Evolutionary conservation across 1,140 invertebrate genomes (phyloP).

Genomic region (Heliconius melpomene): DNA sequence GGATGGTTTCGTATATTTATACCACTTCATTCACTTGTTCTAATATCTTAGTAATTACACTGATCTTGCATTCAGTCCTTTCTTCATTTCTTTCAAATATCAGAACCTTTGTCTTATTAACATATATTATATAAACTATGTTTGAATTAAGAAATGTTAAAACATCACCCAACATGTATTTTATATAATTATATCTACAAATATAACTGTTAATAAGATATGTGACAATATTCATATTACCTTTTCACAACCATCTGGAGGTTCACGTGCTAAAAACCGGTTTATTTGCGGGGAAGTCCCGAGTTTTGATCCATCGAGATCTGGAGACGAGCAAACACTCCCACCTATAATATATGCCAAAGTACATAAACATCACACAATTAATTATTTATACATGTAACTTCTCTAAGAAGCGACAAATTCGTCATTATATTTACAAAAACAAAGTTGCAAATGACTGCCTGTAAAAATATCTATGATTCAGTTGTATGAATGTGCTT

Average conservation of each 20-base stretch:
- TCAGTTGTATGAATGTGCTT: constrained; percentile 10
- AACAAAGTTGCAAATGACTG: constrained; percentile 6
- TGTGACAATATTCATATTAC: constrained; percentile 56
- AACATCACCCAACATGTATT: too few species aligned
- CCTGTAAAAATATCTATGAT: constrained; percentile 8
- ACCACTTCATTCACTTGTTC: too few species aligned
- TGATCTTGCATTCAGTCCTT: too few species aligned
- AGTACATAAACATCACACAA: background rate
- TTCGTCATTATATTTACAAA: constrained; percentile 15
- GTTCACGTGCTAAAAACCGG: constrained; percentile 91
- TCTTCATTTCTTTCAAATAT: too few species aligned
- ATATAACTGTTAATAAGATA: background rate
- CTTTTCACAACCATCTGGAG: constrained; percentile 94
- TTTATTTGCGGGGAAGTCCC: constrained; percentile 92
- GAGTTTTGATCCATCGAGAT: constrained; percentile 75
- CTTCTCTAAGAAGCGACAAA: constrained; percentile 5
- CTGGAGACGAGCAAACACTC: constrained; percentile 79
- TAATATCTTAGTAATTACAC: too few species aligned
- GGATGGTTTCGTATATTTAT: too few species aligned
- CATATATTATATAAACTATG: too few species aligned
- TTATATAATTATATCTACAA: too few species aligned
- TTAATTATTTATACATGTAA: background rate
- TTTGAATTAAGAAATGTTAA: too few species aligned
- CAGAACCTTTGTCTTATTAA: too few species aligned
- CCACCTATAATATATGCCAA: constrained; percentile 58